A percentile compares a stretch with the other conserved stretches of the same genome.
Evolutionary conservation across 53 echinoderm and acorn worm genomes (phyloP).

Genomic region (Crossaster papposus): DNA sequence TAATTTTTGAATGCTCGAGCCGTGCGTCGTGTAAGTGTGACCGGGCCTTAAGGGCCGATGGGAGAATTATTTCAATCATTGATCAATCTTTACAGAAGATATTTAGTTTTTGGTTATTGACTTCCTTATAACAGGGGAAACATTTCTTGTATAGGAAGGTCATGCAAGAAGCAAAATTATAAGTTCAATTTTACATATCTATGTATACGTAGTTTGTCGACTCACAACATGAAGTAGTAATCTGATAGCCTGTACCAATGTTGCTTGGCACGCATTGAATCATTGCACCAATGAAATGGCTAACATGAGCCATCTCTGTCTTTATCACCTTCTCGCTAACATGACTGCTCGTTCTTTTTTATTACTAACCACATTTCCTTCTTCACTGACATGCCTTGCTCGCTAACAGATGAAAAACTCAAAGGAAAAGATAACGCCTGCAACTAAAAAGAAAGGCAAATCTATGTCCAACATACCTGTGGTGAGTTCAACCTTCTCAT

Average conservation of each 20-base stretch:
- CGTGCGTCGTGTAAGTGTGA: no score
- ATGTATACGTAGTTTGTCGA: background rate
- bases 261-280: background rate
- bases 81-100: no score
- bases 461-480: constrained; percentile 76
- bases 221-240: background rate
- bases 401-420: constrained; percentile 53
- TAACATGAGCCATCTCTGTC: background rate
- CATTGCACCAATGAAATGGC: constrained; percentile 19
- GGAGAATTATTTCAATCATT: background rate
- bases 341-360: constrained; percentile 13
- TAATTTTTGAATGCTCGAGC: no score
- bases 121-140: no score
- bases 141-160: no score
- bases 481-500: constrained; percentile 63
- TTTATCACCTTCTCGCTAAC: constrained; percentile 18
- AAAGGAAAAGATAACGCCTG: constrained; percentile 45
- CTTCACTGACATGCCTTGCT: constrained; percentile 54
- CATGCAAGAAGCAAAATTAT: no score
- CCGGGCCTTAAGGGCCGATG: no score
- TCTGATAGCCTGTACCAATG: background rate
- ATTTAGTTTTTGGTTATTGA: no score
- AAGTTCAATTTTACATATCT: background rate
- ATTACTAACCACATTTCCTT: constrained; percentile 52
- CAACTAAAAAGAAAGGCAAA: constrained; percentile 66